Evolutionary conservation across 2,113 vertebrate genomes (phyloP).

Genomic region (Rhinichthys klamathensis): DNA sequence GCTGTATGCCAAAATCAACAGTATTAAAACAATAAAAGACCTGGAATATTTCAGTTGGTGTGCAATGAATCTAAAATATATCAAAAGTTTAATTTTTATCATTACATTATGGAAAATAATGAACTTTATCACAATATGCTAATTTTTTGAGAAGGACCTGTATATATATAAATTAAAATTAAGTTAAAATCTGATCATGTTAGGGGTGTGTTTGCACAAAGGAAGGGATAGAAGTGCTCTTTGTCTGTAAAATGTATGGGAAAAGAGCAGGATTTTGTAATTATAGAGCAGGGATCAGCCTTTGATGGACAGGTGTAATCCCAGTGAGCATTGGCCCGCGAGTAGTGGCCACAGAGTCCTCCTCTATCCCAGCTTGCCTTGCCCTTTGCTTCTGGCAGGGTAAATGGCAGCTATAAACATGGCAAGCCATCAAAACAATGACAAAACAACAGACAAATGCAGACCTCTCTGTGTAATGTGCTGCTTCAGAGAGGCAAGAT

Average conservation of each 20-base stretch:
- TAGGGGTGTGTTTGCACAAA: slow-evolving; percentile 1
- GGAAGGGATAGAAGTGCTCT: slow-evolving; percentile 30
- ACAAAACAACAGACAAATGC: slow-evolving; percentile 56
- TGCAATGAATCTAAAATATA: too few species aligned
- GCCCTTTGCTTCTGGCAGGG: slow-evolving; percentile 46
- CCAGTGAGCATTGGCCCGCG: slow-evolving; percentile 51
- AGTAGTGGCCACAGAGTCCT: slow-evolving; percentile 56
- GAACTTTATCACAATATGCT: too few species aligned
- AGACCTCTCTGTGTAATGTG: slow-evolving; percentile 34
- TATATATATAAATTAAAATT: too few species aligned
- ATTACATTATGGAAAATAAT: too few species aligned
- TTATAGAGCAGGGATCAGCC: slow-evolving; percentile 41
- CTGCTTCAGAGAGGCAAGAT: neutral
- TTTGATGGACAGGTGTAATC: slow-evolving; percentile 57
- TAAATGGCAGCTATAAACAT: slow-evolving; percentile 67
- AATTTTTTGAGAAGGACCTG: too few species aligned
- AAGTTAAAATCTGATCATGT: neutral
- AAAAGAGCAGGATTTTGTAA: slow-evolving; percentile 54
- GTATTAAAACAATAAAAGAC: too few species aligned
- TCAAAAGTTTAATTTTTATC: too few species aligned
- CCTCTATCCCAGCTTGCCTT: slow-evolving; percentile 58
- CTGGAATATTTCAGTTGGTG: too few species aligned
- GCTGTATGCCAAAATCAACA: too few species aligned
- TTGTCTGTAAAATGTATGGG: slow-evolving; percentile 45
- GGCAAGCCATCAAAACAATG: slow-evolving; percentile 63